phyloP scores from a whole-genome alignment of 2,888 invertebrate species.

The Rhogogaster chlorosoma region DNA sequence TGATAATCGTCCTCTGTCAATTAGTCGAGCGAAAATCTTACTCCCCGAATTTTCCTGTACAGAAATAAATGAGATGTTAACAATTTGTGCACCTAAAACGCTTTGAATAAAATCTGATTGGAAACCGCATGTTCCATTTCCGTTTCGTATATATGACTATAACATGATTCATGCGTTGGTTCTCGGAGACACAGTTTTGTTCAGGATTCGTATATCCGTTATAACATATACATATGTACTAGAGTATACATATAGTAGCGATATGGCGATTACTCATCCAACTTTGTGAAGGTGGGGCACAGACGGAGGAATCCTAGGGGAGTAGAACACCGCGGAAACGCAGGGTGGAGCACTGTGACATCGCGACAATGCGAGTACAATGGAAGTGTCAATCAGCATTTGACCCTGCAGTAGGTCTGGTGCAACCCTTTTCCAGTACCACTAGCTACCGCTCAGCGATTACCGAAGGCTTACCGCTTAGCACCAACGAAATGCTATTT shows the following conservation, averaged over 20 bases:
- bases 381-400: constrained; percentile 46
- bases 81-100: neutral
- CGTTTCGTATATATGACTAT: neutral
- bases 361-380: constrained; percentile 22
- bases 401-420: constrained; percentile 21
- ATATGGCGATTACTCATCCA: constrained; percentile 24
- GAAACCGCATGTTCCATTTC: constrained; percentile 32
- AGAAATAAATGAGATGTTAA: neutral
- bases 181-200: constrained; percentile 8
- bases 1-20: neutral
- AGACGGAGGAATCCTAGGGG: constrained; percentile 38
- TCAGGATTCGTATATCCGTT: constrained; percentile 4
- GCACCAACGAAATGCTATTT: neutral
- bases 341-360: constrained; percentile 46
- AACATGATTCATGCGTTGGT: constrained; percentile 24
- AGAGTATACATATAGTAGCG: neutral
- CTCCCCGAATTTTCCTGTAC: neutral
- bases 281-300: constrained; percentile 31
- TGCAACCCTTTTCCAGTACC: constrained; percentile 23
- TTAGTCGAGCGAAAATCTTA: neutral
- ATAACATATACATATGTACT: neutral
- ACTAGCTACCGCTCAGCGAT: constrained; percentile 31
- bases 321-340: constrained; percentile 17
- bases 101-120: constrained; percentile 8
- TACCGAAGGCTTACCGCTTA: constrained; percentile 25